Conservation (phyloP, 2,113 vertebrate genomes). For the Ceratotherium simum region DNA sequence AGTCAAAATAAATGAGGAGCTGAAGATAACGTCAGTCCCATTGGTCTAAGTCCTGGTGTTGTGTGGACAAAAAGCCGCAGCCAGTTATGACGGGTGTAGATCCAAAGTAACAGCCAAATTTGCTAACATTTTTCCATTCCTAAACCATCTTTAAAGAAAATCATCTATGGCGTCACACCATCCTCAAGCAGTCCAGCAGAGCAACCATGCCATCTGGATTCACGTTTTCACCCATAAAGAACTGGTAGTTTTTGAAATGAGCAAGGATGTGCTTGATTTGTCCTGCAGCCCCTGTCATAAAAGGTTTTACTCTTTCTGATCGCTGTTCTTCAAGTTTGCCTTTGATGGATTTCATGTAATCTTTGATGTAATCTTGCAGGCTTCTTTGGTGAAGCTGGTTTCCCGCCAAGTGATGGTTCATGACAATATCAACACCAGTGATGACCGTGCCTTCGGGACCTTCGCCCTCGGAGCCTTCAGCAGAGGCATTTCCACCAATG, state of each 20-base stretch:
- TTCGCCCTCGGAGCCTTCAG: slow-evolving; percentile 88
- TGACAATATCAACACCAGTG: slow-evolving; percentile 92
- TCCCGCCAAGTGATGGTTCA: slow-evolving; percentile 92
- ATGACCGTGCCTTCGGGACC: slow-evolving; percentile 82
- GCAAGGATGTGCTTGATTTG: slow-evolving; percentile 90
- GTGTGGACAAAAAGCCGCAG: slow-evolving; percentile 88
- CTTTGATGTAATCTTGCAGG: slow-evolving; percentile 91
- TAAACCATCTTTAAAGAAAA: slow-evolving; percentile 96
- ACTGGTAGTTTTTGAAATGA: slow-evolving; percentile 93
- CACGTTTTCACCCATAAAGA: slow-evolving; percentile 94
- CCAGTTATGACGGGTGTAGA: slow-evolving; percentile 82
- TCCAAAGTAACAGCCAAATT: slow-evolving; percentile 79
- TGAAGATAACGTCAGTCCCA: slow-evolving; percentile 89
- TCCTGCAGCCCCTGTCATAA: slow-evolving; percentile 90
- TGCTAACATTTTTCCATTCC: slow-evolving; percentile 94
- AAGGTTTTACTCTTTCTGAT: slow-evolving; percentile 90
- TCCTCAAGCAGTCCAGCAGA: slow-evolving; percentile 95
- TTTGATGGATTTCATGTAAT: slow-evolving; percentile 92
- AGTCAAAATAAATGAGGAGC: slow-evolving; percentile 88
- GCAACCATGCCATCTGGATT: slow-evolving; percentile 92
- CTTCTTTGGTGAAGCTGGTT: slow-evolving; percentile 90
- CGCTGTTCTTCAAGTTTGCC: slow-evolving; percentile 89
- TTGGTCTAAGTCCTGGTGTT: slow-evolving; percentile 87
- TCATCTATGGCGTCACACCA: slow-evolving; percentile 93
- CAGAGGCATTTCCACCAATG: slow-evolving; percentile 92